A percentile compares a stretch with the other conserved stretches of the same genome.
Evolutionary conservation across 2,113 vertebrate species (phyloP).

Genomic region (Gadus chalcogrammus): DNA sequence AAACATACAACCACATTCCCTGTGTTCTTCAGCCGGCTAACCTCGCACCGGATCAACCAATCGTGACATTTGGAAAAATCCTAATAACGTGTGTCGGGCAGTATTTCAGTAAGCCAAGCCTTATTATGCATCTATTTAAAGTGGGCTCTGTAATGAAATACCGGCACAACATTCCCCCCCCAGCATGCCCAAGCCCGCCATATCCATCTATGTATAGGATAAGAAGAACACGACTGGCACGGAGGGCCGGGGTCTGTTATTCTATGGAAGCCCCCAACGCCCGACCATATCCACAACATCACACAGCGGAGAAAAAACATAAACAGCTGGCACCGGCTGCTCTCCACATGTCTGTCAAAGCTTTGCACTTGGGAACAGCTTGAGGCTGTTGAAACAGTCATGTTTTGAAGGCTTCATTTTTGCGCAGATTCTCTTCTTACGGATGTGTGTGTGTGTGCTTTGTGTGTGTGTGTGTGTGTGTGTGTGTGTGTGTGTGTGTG

Average conservation of each 20-base stretch:
- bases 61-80: neutral
- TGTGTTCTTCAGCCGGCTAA: too few species aligned
- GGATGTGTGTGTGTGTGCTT: too few species aligned
- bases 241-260: conserved; percentile 7
- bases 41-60: neutral
- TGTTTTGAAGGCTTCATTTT: neutral
- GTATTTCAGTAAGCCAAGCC: conserved; percentile 31
- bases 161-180: neutral
- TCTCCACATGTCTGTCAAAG: conserved; percentile 14
- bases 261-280: conserved; percentile 14
- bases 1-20: too few species aligned
- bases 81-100: neutral
- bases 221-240: conserved; percentile 24
- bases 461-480: too few species aligned
- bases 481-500: too few species aligned
- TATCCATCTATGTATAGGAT: conserved; percentile 34
- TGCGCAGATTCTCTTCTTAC: too few species aligned
- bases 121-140: conserved; percentile 28
- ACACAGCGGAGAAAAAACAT: conserved; percentile 39
- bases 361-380: conserved; percentile 20
- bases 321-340: conserved; percentile 38
- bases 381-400: neutral
- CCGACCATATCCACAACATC: neutral
- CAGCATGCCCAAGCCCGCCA: conserved; percentile 7
- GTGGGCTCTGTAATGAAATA: conserved; percentile 30